These are phyloP conservation scores for Chrysolina americana DNA, from an alignment of 2,888 invertebrate genomes.

Conservation along the genomic window DNA sequence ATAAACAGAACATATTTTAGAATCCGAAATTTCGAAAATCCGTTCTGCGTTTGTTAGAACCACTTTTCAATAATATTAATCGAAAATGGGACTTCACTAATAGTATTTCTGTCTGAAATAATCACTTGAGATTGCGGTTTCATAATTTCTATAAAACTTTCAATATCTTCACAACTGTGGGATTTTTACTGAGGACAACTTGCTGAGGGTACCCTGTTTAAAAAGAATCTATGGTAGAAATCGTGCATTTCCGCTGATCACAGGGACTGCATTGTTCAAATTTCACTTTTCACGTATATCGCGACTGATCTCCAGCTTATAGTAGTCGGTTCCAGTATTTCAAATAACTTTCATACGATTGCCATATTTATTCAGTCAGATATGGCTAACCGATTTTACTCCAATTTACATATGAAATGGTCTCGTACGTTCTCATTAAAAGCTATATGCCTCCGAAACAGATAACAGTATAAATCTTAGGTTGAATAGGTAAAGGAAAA, in stretches of 20 bases:
- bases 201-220: too few species aligned
- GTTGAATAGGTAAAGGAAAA: conserved; percentile 39
- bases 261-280: not conserved
- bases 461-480: conserved; percentile 38
- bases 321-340: conserved; percentile 4
- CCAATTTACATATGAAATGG: conserved; percentile 38
- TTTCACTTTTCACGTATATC: conserved; percentile 16
- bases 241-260: not conserved
- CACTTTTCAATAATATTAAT: too few species aligned
- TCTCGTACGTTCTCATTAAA: conserved; percentile 37
- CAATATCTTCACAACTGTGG: too few species aligned
- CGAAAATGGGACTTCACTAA: too few species aligned
- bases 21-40: too few species aligned
- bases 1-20: too few species aligned
- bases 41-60: too few species aligned
- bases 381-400: conserved; percentile 30
- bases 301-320: conserved; percentile 6
- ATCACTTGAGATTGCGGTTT: too few species aligned
- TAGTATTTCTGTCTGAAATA: too few species aligned
- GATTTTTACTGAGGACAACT: too few species aligned
- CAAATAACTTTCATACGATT: conserved; percentile 22
- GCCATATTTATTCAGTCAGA: conserved; percentile 17
- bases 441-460: conserved; percentile 34
- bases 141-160: too few species aligned
- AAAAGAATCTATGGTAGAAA: too few species aligned